Evolutionary conservation across 2,888 invertebrate genomes (phyloP).

Genomic region (Strigamia crassipes): DNA sequence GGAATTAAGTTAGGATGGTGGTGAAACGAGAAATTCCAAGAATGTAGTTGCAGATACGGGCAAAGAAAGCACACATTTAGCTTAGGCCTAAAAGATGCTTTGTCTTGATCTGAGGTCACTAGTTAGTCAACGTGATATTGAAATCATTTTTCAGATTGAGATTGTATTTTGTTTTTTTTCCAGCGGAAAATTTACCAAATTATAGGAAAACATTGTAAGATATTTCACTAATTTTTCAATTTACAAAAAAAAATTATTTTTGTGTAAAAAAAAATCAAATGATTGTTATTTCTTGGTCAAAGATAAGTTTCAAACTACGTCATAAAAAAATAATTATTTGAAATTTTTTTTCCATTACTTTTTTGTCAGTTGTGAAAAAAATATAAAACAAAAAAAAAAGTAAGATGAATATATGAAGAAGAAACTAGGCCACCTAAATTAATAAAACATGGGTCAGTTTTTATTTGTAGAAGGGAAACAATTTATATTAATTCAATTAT

Average conservation of each 20-base stretch:
- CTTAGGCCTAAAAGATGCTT: slow-evolving; percentile 22
- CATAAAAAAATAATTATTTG: no score
- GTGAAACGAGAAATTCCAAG: neutral
- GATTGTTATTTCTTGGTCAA: no score
- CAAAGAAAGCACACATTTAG: neutral
- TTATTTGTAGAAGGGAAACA: no score
- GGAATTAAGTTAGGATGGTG: neutral
- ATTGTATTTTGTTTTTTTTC: neutral
- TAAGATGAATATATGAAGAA: neutral
- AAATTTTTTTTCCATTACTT: neutral
- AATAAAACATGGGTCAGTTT: neutral
- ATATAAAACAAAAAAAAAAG: neutral
- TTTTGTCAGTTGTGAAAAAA: neutral
- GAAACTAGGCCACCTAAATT: neutral
- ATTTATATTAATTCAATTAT: neutral
- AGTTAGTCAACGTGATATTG: neutral
- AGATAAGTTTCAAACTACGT: no score
- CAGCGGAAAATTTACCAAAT: neutral
- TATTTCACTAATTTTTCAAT: no score
- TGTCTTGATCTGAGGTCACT: slow-evolving; percentile 3
- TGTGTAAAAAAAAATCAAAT: no score
- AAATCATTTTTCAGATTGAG: neutral
- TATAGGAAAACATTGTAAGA: no score
- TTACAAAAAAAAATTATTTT: no score
- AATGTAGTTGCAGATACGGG: neutral